Conservation (phyloP, 2,113 vertebrate genomes). For the Pristiophorus japonicus region DNA sequence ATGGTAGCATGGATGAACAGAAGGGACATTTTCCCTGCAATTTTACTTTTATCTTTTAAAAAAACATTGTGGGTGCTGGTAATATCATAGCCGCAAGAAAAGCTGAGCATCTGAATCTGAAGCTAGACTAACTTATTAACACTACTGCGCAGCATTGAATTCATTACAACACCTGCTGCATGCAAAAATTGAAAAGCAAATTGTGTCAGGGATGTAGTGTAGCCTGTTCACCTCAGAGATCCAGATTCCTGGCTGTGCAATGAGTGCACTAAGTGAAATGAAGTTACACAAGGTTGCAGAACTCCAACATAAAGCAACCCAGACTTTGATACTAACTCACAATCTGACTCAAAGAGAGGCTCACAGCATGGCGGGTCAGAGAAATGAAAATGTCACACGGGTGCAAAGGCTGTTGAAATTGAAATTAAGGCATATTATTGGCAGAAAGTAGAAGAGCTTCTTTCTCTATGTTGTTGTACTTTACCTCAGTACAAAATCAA, state of each 20-base stretch:
- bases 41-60: background rate
- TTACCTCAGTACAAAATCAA: background rate
- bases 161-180: background rate
- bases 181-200: background rate
- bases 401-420: too few species aligned
- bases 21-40: background rate
- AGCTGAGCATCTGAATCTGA: background rate
- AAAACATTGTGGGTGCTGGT: background rate
- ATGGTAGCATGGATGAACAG: background rate
- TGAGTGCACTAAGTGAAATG: too few species aligned
- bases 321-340: too few species aligned
- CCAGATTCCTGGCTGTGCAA: too few species aligned
- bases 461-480: too few species aligned
- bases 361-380: too few species aligned
- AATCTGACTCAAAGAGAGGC: too few species aligned
- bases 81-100: background rate
- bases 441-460: too few species aligned
- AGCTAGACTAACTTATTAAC: background rate
- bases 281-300: too few species aligned
- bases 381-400: too few species aligned
- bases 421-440: too few species aligned
- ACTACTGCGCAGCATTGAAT: background rate
- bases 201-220: background rate
- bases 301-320: too few species aligned
- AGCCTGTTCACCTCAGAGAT: background rate